Evolutionary conservation across 2,888 invertebrate species (phyloP).

Genomic region (Choreutis nemorana): DNA sequence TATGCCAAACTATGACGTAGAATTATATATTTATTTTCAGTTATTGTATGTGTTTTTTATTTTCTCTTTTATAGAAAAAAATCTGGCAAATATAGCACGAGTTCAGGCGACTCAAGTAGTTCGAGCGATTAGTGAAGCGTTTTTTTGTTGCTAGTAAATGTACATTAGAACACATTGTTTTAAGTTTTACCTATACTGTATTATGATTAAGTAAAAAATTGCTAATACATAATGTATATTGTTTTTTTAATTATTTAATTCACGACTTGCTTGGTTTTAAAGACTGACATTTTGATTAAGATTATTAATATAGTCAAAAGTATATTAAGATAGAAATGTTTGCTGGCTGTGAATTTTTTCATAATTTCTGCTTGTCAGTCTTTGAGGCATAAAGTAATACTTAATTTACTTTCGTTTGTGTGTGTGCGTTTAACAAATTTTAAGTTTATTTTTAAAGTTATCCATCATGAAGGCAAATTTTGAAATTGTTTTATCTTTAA

Average conservation of each 20-base stretch:
- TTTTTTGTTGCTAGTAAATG: no score
- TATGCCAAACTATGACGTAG: no score
- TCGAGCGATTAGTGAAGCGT: conserved; percentile 51
- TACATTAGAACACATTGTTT: conserved; percentile 24
- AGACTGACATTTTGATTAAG: no score
- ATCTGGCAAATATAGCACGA: conserved; percentile 57
- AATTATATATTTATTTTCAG: no score
- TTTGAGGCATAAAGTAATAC: conserved; percentile 1
- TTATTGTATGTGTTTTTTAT: conserved; percentile 27
- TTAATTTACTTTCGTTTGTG: conserved; percentile 7
- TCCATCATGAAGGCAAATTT: no score
- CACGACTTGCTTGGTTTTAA: no score
- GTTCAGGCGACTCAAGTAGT: conserved; percentile 56
- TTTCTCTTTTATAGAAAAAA: conserved; percentile 61
- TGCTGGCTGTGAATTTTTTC: conserved; percentile 9
- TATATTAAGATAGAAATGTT: no score
- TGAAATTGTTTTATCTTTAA: no score
- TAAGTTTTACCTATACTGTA: conserved; percentile 34
- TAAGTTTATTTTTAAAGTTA: no score
- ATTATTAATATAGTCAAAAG: no score
- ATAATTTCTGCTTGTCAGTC: conserved; percentile 2
- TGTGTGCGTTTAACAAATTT: conserved; percentile 18
- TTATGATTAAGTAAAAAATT: conserved; percentile 14
- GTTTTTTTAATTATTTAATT: no score
- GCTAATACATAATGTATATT: conserved; percentile 9